Percentiles rank a stretch among this genome's conserved stretches.
Evolutionary conservation across 2,888 invertebrate genomes (phyloP).

Genomic region (Maniola hyperantus): DNA sequence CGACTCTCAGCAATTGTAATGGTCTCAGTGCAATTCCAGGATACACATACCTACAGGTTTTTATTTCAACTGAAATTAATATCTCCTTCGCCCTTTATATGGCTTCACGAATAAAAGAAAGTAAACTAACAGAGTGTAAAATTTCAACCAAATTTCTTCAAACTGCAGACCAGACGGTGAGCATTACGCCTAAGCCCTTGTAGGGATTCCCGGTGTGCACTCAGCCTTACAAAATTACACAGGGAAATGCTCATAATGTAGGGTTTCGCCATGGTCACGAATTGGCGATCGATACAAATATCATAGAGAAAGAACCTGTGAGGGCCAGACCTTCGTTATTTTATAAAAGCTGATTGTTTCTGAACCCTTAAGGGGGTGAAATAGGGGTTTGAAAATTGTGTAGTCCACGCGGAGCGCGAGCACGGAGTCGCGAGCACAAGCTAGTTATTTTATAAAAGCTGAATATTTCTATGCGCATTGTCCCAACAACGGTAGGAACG

Average conservation of each 20-base stretch:
- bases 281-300: slow-evolving; percentile 22
- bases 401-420: no score
- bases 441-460: no score
- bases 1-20: no score
- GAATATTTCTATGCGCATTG: no score
- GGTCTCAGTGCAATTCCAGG: no score
- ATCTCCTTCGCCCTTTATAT: slow-evolving; percentile 4
- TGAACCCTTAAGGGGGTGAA: no score
- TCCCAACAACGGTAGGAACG: no score
- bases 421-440: no score
- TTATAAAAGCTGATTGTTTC: no score
- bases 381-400: no score
- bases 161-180: slow-evolving; percentile 34
- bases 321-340: no score
- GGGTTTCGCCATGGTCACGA: slow-evolving; percentile 26
- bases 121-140: slow-evolving; percentile 34
- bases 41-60: background rate
- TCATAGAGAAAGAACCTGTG: no score
- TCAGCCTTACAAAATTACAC: slow-evolving; percentile 32
- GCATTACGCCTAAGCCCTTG: slow-evolving; percentile 32
- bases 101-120: slow-evolving; percentile 38
- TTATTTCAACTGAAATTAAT: slow-evolving; percentile 5
- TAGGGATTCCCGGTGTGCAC: slow-evolving; percentile 32
- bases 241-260: slow-evolving; percentile 26
- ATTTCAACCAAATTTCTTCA: slow-evolving; percentile 36